Base-by-base conservation (phyloP, 1,140 invertebrate genomes). In the Drosophila rufa region DNA sequence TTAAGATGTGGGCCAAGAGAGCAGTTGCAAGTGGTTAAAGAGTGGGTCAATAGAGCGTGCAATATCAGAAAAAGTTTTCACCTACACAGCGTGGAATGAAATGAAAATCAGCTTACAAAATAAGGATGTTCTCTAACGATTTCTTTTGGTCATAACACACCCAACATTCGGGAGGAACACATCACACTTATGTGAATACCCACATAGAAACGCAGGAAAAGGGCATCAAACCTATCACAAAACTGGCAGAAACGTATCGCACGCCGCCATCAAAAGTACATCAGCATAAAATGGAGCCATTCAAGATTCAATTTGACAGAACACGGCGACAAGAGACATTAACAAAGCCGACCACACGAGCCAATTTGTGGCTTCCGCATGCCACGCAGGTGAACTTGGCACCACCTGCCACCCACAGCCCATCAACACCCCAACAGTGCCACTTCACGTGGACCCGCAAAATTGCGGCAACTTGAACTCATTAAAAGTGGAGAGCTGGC, bases 401-500 rank as follows among this genome's bases (percentile, higher is more conserved):
- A 53, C 38, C 25, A 1, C 14, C 6, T 8, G 17, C 43, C 43
- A 36, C 22, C 43, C 43, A 48, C 22, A 38, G 12, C 60, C 68
- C 53, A 33, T 25, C 33, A 51, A 12, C 56, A 36, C 12, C 55
- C 55, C 19, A 15, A 33, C 22, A 51, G 7, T 56, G 51, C 38
- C 71, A 47, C 70, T 78, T 75, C 33, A 81, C 67, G 53, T 73
- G 50, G 27, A 42, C 38, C 67, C 69, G 69, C 70, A 80, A 81
- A 70, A 59, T 38, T 68, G 73, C 58, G 48, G 61, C 73, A 80
- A 75, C 74, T 78, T 81, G 22, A 85, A 84, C 73, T 84, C 82
- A 84, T 84, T 84, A 84, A 84, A 84, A 85, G 59, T 69, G 67
- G 58, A 84, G 78, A 50, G 59, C 67, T 68, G 65, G 51, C 59